Evolutionary conservation across 2,888 invertebrate species (phyloP), one percentile per base, ranked within the genome.

Genomic region (Alsophila aescularia): DNA sequence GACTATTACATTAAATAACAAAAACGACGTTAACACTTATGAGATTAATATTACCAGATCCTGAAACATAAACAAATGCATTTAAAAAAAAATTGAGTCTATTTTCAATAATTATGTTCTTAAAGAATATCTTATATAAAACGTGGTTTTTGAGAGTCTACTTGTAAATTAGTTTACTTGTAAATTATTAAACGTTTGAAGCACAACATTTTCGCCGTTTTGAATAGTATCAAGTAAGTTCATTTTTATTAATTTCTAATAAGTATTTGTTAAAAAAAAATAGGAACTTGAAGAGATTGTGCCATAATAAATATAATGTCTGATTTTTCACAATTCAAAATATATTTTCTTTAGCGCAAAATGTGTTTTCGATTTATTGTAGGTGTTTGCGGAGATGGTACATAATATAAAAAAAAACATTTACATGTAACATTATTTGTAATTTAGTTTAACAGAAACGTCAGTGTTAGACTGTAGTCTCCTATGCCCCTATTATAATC

Each of bases 21-120:
- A 24, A 7, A 66, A 71, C n/a, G n/a, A 58, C 48, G 49, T 49
- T 67, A 74, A 66, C 67, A 67, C 72, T 71, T 73, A 75, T 52
- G 58, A 73, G 58, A 72, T 69, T 67, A 69, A 62, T 24, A 62
- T 61, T 57, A 66, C 54, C 67, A 72, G 63, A 70, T 72, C 44
- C 56, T 62, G 73, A 66, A 72, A 71, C 69, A 68, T 62, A 69
- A 62, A 56, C 44, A 74, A 77, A 79, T 75, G 70, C 72, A 70
- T 64, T 64, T 52, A 50, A 48, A 39, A 47, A n/a, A 35, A 52
- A 35, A 40, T 35, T 40, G 35, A 29, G 12, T 35, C 44, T 35
- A 40, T 49, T 39, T 48, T 42, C 31, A 43, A 40, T 44, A 29
- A 31, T 8, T 31, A 44, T 50, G 21, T 54, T 52, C 47, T 40